These are phyloP conservation scores for Rhodeus uyekii DNA, from an alignment of 2,797 vertebrate genomes.

Conservation along the genomic window DNA sequence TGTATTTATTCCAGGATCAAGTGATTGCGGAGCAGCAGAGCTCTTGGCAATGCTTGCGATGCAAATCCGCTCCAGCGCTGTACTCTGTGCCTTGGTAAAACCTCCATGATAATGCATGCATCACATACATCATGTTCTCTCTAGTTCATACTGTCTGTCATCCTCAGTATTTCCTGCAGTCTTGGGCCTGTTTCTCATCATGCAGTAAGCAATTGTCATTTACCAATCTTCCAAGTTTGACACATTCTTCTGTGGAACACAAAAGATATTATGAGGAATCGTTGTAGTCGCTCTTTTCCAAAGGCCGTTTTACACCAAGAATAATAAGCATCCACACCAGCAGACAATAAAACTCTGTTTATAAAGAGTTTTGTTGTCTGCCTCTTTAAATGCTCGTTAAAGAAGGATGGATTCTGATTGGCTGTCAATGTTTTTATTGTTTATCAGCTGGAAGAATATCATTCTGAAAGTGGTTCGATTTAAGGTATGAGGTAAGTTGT, in stretches of 20 bases:
- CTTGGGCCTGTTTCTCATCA: neutral
- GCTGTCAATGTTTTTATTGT: neutral
- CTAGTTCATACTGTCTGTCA: constrained; percentile 45
- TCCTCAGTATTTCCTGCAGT: neutral
- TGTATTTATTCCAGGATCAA: constrained; percentile 63
- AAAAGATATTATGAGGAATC: neutral
- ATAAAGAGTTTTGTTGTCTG: neutral
- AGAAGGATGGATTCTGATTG: neutral
- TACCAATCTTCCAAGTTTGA: neutral
- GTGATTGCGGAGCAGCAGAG: constrained; percentile 64
- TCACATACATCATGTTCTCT: constrained; percentile 62
- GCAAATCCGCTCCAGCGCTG: constrained; percentile 72
- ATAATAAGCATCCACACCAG: neutral
- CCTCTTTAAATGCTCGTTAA: neutral
- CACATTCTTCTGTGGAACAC: neutral
- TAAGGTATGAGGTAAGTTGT: no score
- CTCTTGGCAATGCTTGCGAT: constrained; percentile 70
- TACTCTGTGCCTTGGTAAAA: constrained; percentile 81
- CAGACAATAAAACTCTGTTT: neutral
- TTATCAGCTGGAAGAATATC: neutral
- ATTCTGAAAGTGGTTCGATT: neutral
- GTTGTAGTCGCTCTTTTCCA: no score
- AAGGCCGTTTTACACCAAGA: neutral
- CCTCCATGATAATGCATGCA: constrained; percentile 78
- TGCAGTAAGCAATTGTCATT: neutral